These are phyloP conservation scores for Dendrophyllia cribrosa DNA, from an alignment of 64 coral and sea anemone species.

Conservation along the genomic window DNA sequence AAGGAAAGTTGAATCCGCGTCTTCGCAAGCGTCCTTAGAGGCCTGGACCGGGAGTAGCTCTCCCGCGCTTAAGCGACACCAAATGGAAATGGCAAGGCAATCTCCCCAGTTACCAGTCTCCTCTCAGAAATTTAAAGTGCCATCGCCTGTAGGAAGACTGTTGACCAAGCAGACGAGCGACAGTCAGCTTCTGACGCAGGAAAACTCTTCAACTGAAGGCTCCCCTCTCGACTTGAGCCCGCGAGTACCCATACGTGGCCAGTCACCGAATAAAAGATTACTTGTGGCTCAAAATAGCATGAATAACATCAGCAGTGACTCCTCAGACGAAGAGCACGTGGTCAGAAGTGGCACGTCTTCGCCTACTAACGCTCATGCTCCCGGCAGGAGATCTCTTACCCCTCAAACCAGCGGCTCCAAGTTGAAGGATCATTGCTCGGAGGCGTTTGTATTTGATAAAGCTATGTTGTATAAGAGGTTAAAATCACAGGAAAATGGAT, in stretches of 20 bases:
- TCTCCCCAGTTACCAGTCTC: not conserved
- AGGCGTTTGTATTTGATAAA: slow-evolving; percentile 23
- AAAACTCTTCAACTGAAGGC: slow-evolving; percentile 14
- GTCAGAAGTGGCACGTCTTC: not conserved
- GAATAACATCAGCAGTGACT: not conserved
- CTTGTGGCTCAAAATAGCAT: not conserved
- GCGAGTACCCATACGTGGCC: not conserved
- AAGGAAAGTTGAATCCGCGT: slow-evolving; percentile 10
- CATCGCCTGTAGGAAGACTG: slow-evolving; percentile 2
- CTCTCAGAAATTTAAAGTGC: not conserved
- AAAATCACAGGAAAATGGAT: not conserved
- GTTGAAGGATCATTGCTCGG: not conserved
- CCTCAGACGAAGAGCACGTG: not conserved
- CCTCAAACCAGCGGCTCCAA: not conserved
- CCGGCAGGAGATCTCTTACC: not conserved
- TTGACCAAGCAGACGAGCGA: not conserved
- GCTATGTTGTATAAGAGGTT: slow-evolving; percentile 21
- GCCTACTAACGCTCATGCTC: not conserved
- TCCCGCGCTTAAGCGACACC: not conserved
- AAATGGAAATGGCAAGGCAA: not conserved
- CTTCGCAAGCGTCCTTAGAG: slow-evolving; percentile 48
- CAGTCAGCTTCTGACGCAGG: not conserved
- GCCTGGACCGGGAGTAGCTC: slow-evolving; percentile 44
- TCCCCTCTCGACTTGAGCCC: slow-evolving; percentile 11
- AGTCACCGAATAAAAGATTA: not conserved